Conservation (phyloP, 2,113 vertebrate genomes). For the Prionailurus bengalensis region DNA sequence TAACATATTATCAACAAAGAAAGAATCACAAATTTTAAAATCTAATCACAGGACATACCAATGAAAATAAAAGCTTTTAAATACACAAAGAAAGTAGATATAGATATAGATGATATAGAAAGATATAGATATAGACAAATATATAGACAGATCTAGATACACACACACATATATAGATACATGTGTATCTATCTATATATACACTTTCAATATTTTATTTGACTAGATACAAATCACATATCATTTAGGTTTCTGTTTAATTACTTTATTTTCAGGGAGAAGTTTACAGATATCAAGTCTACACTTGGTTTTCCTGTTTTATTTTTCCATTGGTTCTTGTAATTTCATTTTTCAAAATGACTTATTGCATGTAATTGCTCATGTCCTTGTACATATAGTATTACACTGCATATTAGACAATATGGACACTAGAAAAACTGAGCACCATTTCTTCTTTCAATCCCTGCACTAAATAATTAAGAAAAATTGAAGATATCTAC, state of each 20-base stretch:
- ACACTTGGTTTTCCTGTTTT: not conserved
- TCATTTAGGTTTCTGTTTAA: not conserved
- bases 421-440: not conserved
- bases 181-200: too few relatives aligned
- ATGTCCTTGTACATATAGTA: not conserved
- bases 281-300: not conserved
- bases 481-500: not conserved
- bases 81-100: not conserved
- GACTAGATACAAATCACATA: not conserved
- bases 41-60: not conserved
- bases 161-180: too few relatives aligned
- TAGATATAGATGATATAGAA: too few relatives aligned
- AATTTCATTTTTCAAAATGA: not conserved
- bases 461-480: not conserved
- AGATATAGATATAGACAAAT: too few relatives aligned
- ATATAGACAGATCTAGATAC: too few relatives aligned
- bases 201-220: not conserved
- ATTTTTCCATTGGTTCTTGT: not conserved
- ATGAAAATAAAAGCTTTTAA: not conserved
- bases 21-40: not conserved
- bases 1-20: not conserved
- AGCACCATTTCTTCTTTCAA: not conserved
- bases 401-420: not conserved
- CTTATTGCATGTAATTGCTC: not conserved
- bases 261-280: not conserved